Conservation (phyloP, 30 jellyfish, hydroid and myxozoan genomes). For the Cassiopea andromeda region DNA sequence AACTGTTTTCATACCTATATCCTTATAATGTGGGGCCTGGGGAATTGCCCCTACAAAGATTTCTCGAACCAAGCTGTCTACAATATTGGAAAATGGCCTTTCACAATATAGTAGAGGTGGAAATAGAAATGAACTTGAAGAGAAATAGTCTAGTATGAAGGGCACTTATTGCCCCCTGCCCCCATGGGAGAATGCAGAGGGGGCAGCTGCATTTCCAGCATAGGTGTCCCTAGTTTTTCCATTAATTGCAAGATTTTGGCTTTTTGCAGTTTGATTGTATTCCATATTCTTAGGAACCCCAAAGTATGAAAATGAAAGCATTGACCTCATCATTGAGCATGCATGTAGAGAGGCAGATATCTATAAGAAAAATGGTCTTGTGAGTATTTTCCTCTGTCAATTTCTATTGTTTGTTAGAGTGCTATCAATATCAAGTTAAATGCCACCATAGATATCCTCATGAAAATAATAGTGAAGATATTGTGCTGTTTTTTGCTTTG, state of each 20-base stretch:
- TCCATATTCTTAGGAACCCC: conserved; percentile 69
- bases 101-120: no score
- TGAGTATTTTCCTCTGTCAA: conserved; percentile 8
- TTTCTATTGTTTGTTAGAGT: background rate
- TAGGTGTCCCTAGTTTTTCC: background rate
- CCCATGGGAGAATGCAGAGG: background rate
- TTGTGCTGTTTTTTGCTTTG: background rate
- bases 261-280: background rate
- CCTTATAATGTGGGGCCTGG: no score
- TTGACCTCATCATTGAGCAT: conserved; percentile 39
- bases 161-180: background rate
- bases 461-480: background rate
- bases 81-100: no score
- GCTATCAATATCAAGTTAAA: background rate
- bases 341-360: conserved; percentile 77
- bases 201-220: background rate
- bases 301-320: conserved; percentile 28
- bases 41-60: no score
- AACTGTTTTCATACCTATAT: no score
- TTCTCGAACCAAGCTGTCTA: no score
- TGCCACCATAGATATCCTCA: no score
- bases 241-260: background rate
- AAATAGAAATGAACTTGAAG: no score
- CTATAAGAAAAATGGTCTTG: conserved; percentile 59
- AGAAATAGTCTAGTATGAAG: no score